Evolutionary conservation across 2,888 invertebrate species (phyloP).

Genomic region (Xestoiulus laeticollis): DNA sequence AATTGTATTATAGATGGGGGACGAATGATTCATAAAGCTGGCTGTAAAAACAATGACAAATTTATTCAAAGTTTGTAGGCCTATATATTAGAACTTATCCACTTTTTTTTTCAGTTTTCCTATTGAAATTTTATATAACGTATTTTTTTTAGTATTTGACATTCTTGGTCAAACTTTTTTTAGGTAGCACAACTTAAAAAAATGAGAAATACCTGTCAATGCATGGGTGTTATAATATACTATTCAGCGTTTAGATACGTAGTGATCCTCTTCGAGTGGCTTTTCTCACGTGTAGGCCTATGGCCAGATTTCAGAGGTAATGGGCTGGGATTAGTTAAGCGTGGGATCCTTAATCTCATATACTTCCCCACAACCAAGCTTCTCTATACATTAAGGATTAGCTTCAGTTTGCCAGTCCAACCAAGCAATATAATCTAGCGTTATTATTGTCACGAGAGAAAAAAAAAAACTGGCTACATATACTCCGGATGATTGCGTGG

Average conservation of each 20-base stretch:
- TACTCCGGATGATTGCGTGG: neutral
- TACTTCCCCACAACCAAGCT: neutral
- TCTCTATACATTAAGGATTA: neutral
- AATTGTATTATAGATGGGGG: too few relatives aligned
- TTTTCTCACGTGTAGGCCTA: conserved; percentile 36
- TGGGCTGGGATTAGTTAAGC: neutral
- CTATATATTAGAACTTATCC: too few relatives aligned
- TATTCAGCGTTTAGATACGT: neutral
- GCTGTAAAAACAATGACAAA: too few relatives aligned
- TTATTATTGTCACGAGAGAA: neutral
- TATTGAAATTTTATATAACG: too few relatives aligned
- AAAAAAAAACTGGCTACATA: neutral
- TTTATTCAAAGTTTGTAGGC: too few relatives aligned
- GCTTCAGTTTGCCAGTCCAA: neutral
- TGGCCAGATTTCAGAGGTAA: neutral
- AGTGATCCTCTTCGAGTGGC: neutral
- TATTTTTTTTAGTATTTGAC: too few relatives aligned
- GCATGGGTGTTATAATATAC: neutral
- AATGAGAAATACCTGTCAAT: too few relatives aligned
- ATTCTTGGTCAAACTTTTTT: too few relatives aligned
- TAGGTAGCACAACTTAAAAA: too few relatives aligned
- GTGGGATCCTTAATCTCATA: neutral
- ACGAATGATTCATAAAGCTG: too few relatives aligned
- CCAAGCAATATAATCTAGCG: neutral
- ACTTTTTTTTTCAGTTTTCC: too few relatives aligned